Conservation (phyloP, 2,113 vertebrate genomes). For the Ardeotis arabs region DNA sequence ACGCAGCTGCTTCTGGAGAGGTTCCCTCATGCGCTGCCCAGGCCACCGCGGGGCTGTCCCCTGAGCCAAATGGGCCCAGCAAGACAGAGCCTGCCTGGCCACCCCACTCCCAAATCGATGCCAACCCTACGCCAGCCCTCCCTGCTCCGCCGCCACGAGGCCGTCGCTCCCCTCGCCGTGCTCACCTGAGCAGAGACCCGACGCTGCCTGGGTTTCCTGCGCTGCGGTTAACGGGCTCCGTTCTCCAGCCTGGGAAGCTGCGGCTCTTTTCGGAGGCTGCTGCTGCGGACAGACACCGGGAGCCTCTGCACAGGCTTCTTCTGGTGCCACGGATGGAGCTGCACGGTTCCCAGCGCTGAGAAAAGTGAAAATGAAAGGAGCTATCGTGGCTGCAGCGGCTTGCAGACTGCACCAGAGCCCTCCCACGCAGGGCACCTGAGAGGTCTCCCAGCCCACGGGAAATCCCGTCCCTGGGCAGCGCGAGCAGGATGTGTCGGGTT, state of each 20-base stretch:
- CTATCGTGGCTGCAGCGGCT: fast-evolving
- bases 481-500: not conserved
- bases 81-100: not conserved
- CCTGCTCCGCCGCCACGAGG: fast-evolving
- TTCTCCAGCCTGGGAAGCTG: fast-evolving
- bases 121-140: not conserved
- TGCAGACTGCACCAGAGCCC: not conserved
- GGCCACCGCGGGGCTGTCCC: too few species aligned
- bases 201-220: fast-evolving
- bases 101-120: not conserved
- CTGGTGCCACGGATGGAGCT: not conserved
- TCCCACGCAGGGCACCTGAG: not conserved
- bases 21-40: fast-evolving
- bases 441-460: not conserved
- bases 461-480: not conserved
- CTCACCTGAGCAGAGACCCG: not conserved
- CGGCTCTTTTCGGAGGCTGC: not conserved
- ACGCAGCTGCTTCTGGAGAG: not conserved
- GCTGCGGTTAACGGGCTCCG: fast-evolving
- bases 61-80: fast-evolving
- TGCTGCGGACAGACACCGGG: fast-evolving
- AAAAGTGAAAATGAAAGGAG: conserved; percentile 26
- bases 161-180: fast-evolving
- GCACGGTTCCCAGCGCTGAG: fast-evolving
- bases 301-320: fast-evolving